phyloP scores from a whole-genome alignment of 2,888 invertebrate species.

The Cerceris ruficornis region DNA sequence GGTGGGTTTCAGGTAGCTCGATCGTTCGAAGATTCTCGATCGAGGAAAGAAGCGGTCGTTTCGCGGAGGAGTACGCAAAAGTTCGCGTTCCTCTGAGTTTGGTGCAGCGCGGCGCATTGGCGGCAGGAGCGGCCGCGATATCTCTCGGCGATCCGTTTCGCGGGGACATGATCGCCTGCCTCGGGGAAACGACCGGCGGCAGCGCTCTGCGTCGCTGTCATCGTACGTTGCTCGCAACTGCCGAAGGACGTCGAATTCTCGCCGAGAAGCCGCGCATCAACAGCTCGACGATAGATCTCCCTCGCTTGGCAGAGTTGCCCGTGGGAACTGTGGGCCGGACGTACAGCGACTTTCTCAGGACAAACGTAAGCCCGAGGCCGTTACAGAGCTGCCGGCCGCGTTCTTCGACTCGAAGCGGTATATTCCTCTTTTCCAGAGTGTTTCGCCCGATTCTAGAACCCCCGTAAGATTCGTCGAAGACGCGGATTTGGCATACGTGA shows the following conservation, averaged over 20 bases:
- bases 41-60: constrained; percentile 78
- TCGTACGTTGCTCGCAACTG: constrained; percentile 88
- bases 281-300: constrained; percentile 90
- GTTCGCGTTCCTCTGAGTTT: constrained; percentile 58
- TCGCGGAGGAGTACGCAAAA: constrained; percentile 80
- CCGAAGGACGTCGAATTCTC: constrained; percentile 90
- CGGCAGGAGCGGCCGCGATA: constrained; percentile 93
- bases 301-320: constrained; percentile 87
- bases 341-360: constrained; percentile 92
- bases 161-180: constrained; percentile 96
- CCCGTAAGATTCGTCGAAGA: constrained; percentile 96
- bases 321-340: constrained; percentile 92
- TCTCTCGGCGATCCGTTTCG: constrained; percentile 91
- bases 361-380: constrained; percentile 85
- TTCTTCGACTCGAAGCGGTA: not conserved
- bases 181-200: constrained; percentile 94
- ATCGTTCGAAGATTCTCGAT: constrained; percentile 58
- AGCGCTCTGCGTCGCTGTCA: constrained; percentile 88
- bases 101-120: constrained; percentile 90
- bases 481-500: constrained; percentile 94
- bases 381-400: not conserved
- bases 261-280: constrained; percentile 93
- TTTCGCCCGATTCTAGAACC: constrained; percentile 95
- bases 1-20: constrained; percentile 66
- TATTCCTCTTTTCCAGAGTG: constrained; percentile 84